phyloP scores from a whole-genome alignment of 2,797 vertebrate genomes.

The Halcyon smyrnensis region DNA sequence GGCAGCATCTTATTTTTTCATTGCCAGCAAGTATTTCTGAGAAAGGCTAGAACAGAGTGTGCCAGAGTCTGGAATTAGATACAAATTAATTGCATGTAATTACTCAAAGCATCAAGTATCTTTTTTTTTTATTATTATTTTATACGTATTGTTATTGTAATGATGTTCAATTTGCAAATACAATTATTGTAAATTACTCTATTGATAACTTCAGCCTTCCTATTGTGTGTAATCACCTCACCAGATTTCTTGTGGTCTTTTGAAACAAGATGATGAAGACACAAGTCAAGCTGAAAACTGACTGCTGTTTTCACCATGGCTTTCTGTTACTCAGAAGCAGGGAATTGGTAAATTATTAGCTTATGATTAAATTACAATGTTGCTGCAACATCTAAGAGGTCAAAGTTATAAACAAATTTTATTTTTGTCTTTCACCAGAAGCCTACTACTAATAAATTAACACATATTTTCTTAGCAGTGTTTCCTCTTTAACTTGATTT shows the following conservation, averaged over 20 bases:
- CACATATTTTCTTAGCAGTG: neutral
- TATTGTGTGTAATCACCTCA: neutral
- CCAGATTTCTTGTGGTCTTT: conserved; percentile 12
- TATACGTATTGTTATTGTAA: conserved; percentile 50
- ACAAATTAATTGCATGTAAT: conserved; percentile 71
- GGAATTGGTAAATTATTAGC: conserved; percentile 55
- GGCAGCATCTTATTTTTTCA: conserved; percentile 48
- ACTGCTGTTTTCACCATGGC: neutral
- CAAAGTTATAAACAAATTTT: conserved; percentile 42
- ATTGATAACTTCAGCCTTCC: conserved; percentile 48
- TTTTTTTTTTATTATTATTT: conserved; percentile 22
- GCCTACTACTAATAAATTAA: conserved; percentile 6
- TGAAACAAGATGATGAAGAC: conserved; percentile 10
- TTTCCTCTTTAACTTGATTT: neutral
- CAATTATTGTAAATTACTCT: conserved; percentile 54
- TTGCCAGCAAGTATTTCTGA: conserved; percentile 61
- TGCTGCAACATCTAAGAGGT: conserved; percentile 22
- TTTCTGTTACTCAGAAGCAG: conserved; percentile 24
- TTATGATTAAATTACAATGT: conserved; percentile 38
- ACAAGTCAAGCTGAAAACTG: conserved; percentile 10
- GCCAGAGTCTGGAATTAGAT: conserved; percentile 71
- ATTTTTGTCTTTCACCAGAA: neutral
- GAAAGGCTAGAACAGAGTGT: conserved; percentile 40
- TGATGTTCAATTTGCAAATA: conserved; percentile 58
- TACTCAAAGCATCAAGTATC: conserved; percentile 57